Evolutionary conservation across 2,797 vertebrate genomes (phyloP).

Genomic region (Ispidina picta): DNA sequence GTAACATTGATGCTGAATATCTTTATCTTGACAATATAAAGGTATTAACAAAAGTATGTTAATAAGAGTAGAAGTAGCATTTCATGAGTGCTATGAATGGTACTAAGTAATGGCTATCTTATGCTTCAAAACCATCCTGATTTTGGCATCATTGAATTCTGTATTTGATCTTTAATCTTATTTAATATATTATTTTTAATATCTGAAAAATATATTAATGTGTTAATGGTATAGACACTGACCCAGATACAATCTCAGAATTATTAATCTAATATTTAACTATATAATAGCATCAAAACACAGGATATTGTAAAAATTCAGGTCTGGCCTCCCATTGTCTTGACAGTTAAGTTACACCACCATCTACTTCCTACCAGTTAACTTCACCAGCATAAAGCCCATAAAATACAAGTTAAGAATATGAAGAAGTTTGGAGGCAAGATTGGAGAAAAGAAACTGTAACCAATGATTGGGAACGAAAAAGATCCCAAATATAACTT

Average conservation of each 20-base stretch:
- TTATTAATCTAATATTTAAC: neutral
- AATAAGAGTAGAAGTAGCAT: neutral
- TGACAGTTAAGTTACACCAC: neutral
- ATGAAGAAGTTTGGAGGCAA: neutral
- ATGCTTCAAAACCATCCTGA: neutral
- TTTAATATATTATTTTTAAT: neutral
- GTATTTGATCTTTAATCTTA: neutral
- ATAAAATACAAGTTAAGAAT: neutral
- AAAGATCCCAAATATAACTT: neutral
- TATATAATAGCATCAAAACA: neutral
- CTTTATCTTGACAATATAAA: neutral
- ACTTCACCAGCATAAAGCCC: neutral
- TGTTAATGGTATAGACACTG: neutral
- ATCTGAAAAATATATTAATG: no score
- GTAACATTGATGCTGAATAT: neutral
- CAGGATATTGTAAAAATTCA: neutral
- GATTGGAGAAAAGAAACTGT: neutral
- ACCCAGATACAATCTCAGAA: neutral
- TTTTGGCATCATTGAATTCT: neutral
- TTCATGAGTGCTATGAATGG: neutral
- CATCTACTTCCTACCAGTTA: neutral
- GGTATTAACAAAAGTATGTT: neutral
- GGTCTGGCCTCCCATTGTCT: neutral
- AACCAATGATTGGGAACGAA: neutral
- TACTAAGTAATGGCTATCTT: neutral